Evolutionary conservation across 2,113 vertebrate species (phyloP).

Genomic region (Taurulus bubalis): DNA sequence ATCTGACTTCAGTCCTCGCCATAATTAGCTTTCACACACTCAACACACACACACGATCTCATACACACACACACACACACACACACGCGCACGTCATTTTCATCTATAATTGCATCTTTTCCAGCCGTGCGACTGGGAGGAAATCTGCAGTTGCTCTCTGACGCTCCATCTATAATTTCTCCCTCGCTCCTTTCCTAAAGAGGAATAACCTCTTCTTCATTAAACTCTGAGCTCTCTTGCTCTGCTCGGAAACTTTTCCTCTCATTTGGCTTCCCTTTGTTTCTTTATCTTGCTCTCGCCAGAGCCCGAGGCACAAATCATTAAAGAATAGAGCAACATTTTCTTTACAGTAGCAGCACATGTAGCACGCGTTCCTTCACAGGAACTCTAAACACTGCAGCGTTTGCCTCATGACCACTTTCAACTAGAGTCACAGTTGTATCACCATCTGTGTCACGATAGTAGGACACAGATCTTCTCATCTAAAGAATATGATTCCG

Average conservation of each 20-base stretch:
- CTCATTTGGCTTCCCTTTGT: neutral
- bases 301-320: neutral
- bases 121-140: neutral
- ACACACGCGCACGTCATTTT: neutral
- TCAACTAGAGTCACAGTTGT: neutral
- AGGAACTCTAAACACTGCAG: neutral
- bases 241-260: neutral
- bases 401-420: neutral
- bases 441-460: neutral
- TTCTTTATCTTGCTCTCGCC: neutral
- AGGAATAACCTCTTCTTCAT: neutral
- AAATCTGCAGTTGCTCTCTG: neutral
- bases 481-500: neutral
- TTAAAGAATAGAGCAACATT: neutral
- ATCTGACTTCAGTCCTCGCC: neutral
- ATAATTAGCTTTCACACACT: neutral
- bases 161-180: neutral
- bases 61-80: neutral
- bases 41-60: neutral
- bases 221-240: neutral
- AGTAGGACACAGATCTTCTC: no score
- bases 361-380: neutral
- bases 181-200: neutral
- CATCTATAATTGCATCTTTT: constrained; percentile 4
- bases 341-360: neutral